A percentile compares a stretch with the other conserved stretches of the same genome.
phyloP scores from a whole-genome alignment of 2,888 invertebrate species.

The Ecliptopera silaceata region DNA sequence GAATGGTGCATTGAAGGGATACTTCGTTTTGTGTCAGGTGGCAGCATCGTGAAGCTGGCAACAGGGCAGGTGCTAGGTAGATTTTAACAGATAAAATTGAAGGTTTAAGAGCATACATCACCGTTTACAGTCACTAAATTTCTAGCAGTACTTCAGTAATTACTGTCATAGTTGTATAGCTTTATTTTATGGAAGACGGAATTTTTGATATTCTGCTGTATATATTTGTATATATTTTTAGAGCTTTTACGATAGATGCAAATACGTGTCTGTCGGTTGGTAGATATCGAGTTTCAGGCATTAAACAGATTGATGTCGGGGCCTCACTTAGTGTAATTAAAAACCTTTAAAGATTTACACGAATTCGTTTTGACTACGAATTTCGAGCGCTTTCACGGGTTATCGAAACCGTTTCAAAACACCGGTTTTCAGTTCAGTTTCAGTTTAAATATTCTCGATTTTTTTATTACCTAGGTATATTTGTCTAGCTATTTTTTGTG shows the following conservation, averaged over 20 bases:
- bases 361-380: conserved; percentile 54
- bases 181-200: too few relatives aligned
- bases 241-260: background rate
- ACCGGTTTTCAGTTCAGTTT: conserved; percentile 22
- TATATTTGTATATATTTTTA: background rate
- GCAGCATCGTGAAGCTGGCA: background rate
- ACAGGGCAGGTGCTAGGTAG: conserved; percentile 28
- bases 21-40: conserved; percentile 40
- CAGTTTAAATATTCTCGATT: conserved; percentile 5
- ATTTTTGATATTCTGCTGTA: too few relatives aligned
- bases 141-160: too few relatives aligned
- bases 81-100: background rate
- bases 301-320: conserved; percentile 72
- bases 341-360: conserved; percentile 70
- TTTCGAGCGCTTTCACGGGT: conserved; percentile 51
- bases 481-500: too few relatives aligned
- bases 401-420: conserved; percentile 38
- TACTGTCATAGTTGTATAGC: too few relatives aligned
- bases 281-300: conserved; percentile 47
- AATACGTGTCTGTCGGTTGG: conserved; percentile 22
- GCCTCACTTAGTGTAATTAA: conserved; percentile 76
- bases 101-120: too few relatives aligned
- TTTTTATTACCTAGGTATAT: background rate
- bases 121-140: too few relatives aligned
- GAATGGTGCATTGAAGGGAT: conserved; percentile 54